Evolutionary conservation across 2,797 vertebrate genomes (phyloP), one percentile per base, ranked within the genome.

Genomic region (Melanogrammus aeglefinus): DNA sequence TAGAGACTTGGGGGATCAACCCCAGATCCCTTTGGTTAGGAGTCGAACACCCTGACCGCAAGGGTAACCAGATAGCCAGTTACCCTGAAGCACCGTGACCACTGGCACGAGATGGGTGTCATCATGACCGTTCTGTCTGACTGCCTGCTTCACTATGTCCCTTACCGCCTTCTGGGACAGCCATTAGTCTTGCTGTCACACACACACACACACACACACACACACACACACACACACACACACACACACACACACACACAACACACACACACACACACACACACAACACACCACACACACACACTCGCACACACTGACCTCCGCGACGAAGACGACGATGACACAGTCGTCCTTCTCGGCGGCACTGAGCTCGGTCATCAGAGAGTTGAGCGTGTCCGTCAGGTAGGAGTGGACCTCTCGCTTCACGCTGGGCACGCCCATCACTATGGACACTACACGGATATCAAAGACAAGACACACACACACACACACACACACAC

Each of bases 351-450:
- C 96, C 85, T 96, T 98, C 91, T 99, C 97, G 3, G 96, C 92
- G 0, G 94, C 92, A 51, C 95, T 98, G 81, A 99, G 95, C 91
- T 99, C 97, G 0, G 96, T 96, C 94, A 99, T 96, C 91, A 99
- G 94, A 1, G 97, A 99, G 88, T 91, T 97, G 88, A 99, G 95
- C 0, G 97, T 99, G 93, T 99, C 97, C 0, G 96, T 96, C 92
- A 99, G 94, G 92, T 99, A 99, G 10, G 97, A 97, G 86, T 99
- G 97, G 63, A 97, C 97, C 89, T 99, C 97, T 76, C 97, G 92
- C 92, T 96, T 96, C 87, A 99, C 97, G 1, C 97, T 99, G 75
- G 97, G 97, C 77, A 99, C 96, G 29, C 98, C 98, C 97, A 99
- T 97, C 88, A 99, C 98, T 73, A 99, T 94, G 1, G 97, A 99